Base-by-base conservation (phyloP, 2,113 vertebrate species). In the Atlantisia rogersi region DNA sequence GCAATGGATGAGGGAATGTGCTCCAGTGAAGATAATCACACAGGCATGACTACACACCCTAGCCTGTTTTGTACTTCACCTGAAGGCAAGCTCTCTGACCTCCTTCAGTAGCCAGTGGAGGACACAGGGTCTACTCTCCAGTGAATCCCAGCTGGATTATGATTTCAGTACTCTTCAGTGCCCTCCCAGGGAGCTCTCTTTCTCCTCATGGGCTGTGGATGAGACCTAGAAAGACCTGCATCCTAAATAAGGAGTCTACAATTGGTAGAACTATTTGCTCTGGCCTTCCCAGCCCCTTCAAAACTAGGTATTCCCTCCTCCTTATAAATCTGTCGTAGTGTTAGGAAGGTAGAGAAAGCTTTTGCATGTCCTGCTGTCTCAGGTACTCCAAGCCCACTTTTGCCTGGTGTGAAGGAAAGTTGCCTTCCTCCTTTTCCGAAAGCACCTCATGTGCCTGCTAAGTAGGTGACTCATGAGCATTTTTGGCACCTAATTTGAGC, bases 1-100 rank as follows among this genome's bases (percentile, higher is more conserved):
- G 39, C 13, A 22, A 2, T 1, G 3, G 19, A 63, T 46, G 25
- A 69, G 11, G 28, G 46, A 83, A 28, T 0, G 3, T 11, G 11
- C 7, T 63, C 25, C 26, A 56, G 0, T 3, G 37, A 17, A 42
- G 22, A 20, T 56, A 31, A 18, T 18, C 29, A 31, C 11, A 46
- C 5, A 24, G 68, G 21, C 3, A 2, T 25, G 37, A n/a, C 29
- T 64, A 3, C 20, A 15, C 29, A 40, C 56, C 42, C 40, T 5
- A 25, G 20, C 6, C 32, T 63, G 3, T 48, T 64, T 64, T 18
- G 44, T 46, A 15, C 48, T 59, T 64, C 32, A 68, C 14, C 6
- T 63, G 25, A 29, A 17, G 19, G 10, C n/a, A 81, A 70, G 22
- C 6, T 46, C 29, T 69, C 74, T 64, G 44, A 75, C n/a, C 9